phyloP scores from a whole-genome alignment of 2,797 vertebrate genomes.

The Sebastes minor region DNA sequence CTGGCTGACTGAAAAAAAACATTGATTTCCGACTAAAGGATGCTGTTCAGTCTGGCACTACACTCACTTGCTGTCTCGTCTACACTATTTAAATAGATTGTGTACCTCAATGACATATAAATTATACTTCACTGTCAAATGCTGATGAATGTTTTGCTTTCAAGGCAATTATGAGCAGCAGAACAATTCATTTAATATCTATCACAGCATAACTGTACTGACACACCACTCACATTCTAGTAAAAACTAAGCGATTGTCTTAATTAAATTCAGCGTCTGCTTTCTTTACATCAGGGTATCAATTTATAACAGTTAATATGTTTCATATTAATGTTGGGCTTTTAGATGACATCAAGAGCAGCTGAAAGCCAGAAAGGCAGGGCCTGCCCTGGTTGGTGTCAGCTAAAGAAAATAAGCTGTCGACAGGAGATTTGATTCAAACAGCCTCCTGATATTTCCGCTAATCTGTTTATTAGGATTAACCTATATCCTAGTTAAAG shows the following conservation, averaged over 20 bases:
- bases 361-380: not conserved
- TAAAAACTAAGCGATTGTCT: constrained; percentile 39
- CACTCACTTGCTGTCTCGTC: not conserved
- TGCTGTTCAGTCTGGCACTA: constrained; percentile 2
- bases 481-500: constrained; percentile 19
- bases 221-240: constrained; percentile 22
- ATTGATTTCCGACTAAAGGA: not conserved
- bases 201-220: constrained; percentile 29
- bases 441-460: constrained; percentile 9
- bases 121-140: constrained; percentile 19
- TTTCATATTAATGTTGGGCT: constrained; percentile 5
- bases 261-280: constrained; percentile 18
- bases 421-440: constrained; percentile 4
- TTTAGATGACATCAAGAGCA: constrained; percentile 21
- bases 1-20: not conserved
- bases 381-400: not conserved
- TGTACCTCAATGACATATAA: not conserved
- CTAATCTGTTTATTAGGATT: constrained; percentile 47
- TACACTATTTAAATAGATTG: not conserved
- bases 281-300: constrained; percentile 9
- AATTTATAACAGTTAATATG: not conserved
- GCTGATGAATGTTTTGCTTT: constrained; percentile 12
- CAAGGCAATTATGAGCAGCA: not conserved
- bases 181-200: not conserved
- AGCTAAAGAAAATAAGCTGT: not conserved